These are phyloP conservation scores for Phoenicopterus ruber DNA, from an alignment of 2,113 vertebrate species.

Conservation along the genomic window DNA sequence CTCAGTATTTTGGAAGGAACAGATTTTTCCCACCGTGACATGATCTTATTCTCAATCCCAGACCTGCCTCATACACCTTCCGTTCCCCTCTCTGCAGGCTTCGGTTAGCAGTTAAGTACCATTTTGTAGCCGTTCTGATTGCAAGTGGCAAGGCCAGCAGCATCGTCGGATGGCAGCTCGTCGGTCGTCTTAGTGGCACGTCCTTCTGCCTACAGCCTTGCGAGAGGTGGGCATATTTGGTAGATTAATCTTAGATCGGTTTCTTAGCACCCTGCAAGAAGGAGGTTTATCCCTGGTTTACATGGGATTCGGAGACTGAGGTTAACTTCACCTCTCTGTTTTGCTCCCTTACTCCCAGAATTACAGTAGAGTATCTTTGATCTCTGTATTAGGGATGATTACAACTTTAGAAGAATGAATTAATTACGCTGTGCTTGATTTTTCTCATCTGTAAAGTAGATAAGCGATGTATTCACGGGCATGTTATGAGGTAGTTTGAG, in stretches of 20 bases:
- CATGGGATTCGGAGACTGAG: not conserved
- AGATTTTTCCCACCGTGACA: not conserved
- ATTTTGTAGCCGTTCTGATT: not conserved
- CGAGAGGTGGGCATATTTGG: not conserved
- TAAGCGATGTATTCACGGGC: not conserved
- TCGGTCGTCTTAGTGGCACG: not conserved
- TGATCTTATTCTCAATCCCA: not conserved
- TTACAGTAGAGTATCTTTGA: not conserved
- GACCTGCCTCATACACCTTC: not conserved
- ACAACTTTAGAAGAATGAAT: slow-evolving; percentile 16
- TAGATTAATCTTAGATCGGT: not conserved
- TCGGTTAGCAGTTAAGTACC: not conserved
- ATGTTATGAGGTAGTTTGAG: not conserved
- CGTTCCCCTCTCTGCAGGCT: not conserved
- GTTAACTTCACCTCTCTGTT: not conserved
- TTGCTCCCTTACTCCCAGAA: not conserved
- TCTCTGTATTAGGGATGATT: slow-evolving; percentile 5
- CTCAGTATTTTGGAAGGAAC: not conserved
- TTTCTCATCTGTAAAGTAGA: not conserved
- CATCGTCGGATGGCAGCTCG: not conserved
- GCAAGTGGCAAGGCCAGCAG: not conserved
- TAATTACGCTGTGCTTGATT: slow-evolving; percentile 4
- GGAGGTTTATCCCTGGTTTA: not conserved
- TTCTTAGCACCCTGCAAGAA: not conserved
- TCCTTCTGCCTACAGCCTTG: not conserved